Percentiles rank a stretch among this genome's conserved stretches.
Evolutionary conservation across 2,797 vertebrate species (phyloP).

Genomic region (Typhlichthys eigenmanni): DNA sequence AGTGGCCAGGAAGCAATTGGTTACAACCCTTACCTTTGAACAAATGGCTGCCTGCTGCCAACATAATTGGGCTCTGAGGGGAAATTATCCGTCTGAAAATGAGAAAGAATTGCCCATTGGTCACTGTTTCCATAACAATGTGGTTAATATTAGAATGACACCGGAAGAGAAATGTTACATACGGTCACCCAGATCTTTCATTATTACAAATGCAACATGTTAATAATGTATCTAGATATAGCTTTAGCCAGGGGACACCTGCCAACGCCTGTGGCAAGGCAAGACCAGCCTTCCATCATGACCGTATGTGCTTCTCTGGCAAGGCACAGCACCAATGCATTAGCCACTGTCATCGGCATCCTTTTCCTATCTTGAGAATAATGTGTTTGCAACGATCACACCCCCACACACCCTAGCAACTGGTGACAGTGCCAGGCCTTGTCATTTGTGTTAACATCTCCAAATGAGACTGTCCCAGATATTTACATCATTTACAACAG

Average conservation of each 20-base stretch:
- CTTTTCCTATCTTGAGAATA: slow-evolving; percentile 69
- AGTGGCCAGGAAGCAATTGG: slow-evolving; percentile 82
- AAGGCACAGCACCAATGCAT: slow-evolving; percentile 55
- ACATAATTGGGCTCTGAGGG: slow-evolving; percentile 99
- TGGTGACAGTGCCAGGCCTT: slow-evolving; percentile 77
- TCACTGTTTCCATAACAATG: slow-evolving; percentile 22
- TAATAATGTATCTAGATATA: slow-evolving; percentile 30
- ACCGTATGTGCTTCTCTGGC: slow-evolving; percentile 67
- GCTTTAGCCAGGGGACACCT: slow-evolving; percentile 31
- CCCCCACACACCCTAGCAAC: slow-evolving; percentile 74
- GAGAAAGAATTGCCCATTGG: slow-evolving; percentile 67
- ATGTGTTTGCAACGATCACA: slow-evolving; percentile 78
- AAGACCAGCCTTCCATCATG: slow-evolving; percentile 54
- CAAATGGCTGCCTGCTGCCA: slow-evolving; percentile 99
- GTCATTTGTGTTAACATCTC: slow-evolving; percentile 74
- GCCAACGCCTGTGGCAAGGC: slow-evolving; percentile 37
- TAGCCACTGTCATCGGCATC: slow-evolving; percentile 67
- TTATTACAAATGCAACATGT: slow-evolving; percentile 22
- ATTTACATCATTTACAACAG: slow-evolving; percentile 71
- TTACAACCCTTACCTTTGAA: slow-evolving; percentile 98
- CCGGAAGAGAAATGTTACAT: slow-evolving; percentile 22
- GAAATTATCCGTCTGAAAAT: slow-evolving; percentile 99
- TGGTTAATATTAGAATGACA: slow-evolving; percentile 15
- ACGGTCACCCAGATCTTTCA: slow-evolving; percentile 13
- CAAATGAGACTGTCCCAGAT: slow-evolving; percentile 72